Evolutionary conservation across 2,888 invertebrate species (phyloP), one percentile per base, ranked within the genome.

Genomic region (Magallana nippona): DNA sequence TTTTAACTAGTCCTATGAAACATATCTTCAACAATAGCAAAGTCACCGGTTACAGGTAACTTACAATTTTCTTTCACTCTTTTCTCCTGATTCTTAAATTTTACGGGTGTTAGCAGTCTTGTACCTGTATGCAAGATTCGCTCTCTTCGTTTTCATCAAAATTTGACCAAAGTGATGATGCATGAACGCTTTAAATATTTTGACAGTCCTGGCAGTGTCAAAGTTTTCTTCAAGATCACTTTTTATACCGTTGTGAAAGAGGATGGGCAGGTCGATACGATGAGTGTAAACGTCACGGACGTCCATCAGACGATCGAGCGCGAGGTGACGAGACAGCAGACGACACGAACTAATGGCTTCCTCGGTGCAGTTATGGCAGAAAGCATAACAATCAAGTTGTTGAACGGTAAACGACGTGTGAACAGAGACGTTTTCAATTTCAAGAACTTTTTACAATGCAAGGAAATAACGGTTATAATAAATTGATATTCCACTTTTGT

Each of bases 151-250:
- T 60, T 60, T 60, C n/a, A 19, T 60, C 19, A 3, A 60, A 60
- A 19, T 5, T 44, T 44, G 5, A 44, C 8, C 44, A 0, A 44
- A 44, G 8, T 44, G 44, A 44, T 44, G 44, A 44, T 44, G 44
- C 44, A 44, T 44, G 44, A 44, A 44, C 5, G 44, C n/a, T 60
- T 60, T 8, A n/a, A n/a, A 60, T 71, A 27, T 71, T 63, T 71
- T 71, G 71, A 71, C 71, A 71, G 71, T 71, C 15, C 71, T 32
- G 71, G 71, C 15, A 71, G 71, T 27, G 71, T 71, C 22, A 71
- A 22, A 15, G 71, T 27, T 15, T 71, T 71, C 27, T 71, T 71
- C 71, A 71, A 71, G 71, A 71, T 71, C 13, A 32, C 27, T 10
- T 71, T 71, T 22, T 32, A 27, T 22, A 32, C 22, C 71, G 32